Evolutionary conservation across 2,113 vertebrate genomes (phyloP).

Genomic region (Periophthalmodon schlosseri): DNA sequence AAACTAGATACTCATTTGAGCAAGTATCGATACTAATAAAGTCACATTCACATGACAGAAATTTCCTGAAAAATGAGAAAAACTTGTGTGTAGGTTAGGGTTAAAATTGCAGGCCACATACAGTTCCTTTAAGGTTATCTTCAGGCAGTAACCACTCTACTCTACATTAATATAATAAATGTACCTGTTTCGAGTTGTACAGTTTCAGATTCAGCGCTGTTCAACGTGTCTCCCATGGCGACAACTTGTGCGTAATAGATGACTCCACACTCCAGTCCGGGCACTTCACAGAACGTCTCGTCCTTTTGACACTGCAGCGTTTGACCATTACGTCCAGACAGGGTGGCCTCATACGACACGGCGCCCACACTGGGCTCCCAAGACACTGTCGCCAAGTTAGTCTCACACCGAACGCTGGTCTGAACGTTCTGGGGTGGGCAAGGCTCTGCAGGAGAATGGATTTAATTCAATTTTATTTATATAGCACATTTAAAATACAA

Average conservation of each 20-base stretch:
- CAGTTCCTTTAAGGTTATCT: too few species aligned
- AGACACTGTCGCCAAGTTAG: constrained; percentile 34
- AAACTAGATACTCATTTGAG: too few species aligned
- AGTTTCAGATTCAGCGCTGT: constrained; percentile 61
- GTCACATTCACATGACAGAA: too few species aligned
- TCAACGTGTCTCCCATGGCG: constrained; percentile 57
- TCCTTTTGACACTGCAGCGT: constrained; percentile 59
- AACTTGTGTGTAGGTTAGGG: too few species aligned
- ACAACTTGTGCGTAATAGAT: constrained; percentile 58
- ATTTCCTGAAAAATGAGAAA: too few species aligned
- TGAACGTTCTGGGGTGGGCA: constrained; percentile 69
- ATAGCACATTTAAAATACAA: too few species aligned
- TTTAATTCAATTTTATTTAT: too few species aligned
- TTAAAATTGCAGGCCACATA: too few species aligned
- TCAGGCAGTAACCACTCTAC: too few species aligned
- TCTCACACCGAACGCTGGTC: constrained; percentile 39
- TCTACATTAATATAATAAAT: background rate
- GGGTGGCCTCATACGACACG: constrained; percentile 53
- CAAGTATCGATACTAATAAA: too few species aligned
- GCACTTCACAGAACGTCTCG: constrained; percentile 62
- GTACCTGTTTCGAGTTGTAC: constrained; percentile 68
- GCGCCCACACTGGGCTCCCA: constrained; percentile 73
- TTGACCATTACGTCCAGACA: constrained; percentile 62
- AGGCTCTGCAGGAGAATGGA: constrained; percentile 63
- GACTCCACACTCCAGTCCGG: constrained; percentile 72